Percentiles rank a stretch among this genome's conserved stretches.
These are phyloP conservation scores for Gibbula magus DNA, from an alignment of 2,888 invertebrate species.

Conservation along the genomic window DNA sequence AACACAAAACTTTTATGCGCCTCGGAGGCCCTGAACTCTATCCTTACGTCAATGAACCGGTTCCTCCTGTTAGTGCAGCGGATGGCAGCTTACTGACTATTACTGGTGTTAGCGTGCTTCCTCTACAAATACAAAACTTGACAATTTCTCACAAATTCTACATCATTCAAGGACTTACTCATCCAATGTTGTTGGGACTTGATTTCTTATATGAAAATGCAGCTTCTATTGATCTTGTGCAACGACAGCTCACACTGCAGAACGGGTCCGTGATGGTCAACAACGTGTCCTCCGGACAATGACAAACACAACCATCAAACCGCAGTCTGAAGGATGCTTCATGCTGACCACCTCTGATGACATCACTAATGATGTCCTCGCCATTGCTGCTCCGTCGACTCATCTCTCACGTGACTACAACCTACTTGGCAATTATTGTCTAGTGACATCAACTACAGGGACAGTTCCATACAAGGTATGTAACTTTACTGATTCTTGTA, in stretches of 20 bases:
- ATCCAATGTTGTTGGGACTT: constrained; percentile 31
- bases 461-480: constrained; percentile 24
- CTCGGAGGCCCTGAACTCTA: not conserved
- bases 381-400: not conserved
- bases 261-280: not conserved
- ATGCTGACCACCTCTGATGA: not conserved
- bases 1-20: too few relatives aligned
- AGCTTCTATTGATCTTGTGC: constrained; percentile 33
- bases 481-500: constrained; percentile 34
- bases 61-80: not conserved
- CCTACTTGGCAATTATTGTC: not conserved
- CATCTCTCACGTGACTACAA: not conserved
- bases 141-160: constrained; percentile 17
- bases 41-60: not conserved
- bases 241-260: constrained; percentile 11
- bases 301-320: not conserved
- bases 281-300: not conserved
- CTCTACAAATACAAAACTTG: not conserved
- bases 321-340: not conserved
- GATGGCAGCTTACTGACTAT: constrained; percentile 10
- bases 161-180: constrained; percentile 6
- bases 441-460: not conserved
- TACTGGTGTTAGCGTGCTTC: constrained; percentile 22
- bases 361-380: not conserved
- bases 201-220: constrained; percentile 41